Evolutionary conservation across 2,797 vertebrate genomes (phyloP).

Genomic region (Acanthornis magna): DNA sequence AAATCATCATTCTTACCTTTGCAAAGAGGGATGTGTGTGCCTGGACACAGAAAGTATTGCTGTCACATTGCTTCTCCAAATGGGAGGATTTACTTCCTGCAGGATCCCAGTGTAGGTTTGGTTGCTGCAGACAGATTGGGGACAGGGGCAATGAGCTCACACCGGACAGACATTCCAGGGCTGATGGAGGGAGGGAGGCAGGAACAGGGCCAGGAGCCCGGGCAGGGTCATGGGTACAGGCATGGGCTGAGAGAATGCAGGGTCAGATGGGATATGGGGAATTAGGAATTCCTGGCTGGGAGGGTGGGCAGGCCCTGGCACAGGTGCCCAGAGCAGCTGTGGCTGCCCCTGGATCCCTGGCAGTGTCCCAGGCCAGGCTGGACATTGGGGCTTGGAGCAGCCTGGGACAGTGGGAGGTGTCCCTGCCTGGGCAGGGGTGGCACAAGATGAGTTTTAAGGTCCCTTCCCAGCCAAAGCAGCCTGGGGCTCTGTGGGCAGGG

Average conservation of each 20-base stretch:
- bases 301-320: not conserved
- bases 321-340: not conserved
- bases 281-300: not conserved
- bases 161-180: fast-evolving
- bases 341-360: not conserved
- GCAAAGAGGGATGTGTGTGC: fast-evolving
- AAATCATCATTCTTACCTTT: not conserved
- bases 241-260: not conserved
- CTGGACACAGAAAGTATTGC: not conserved
- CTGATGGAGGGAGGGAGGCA: not conserved
- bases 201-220: not conserved
- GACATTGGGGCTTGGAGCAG: not conserved
- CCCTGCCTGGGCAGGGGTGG: not conserved
- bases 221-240: not conserved
- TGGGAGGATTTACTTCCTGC: fast-evolving
- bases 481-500: not conserved
- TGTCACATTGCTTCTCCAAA: no score
- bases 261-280: fast-evolving
- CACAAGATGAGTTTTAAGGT: fast-evolving
- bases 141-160: not conserved
- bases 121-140: fast-evolving
- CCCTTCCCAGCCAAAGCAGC: no score
- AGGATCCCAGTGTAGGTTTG: fast-evolving
- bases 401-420: not conserved
- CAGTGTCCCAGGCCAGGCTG: not conserved